Percentiles rank a stretch among this genome's conserved stretches.
These are phyloP conservation scores for Platyura marginata DNA, from an alignment of 1,140 invertebrate species.

Conservation along the genomic window DNA sequence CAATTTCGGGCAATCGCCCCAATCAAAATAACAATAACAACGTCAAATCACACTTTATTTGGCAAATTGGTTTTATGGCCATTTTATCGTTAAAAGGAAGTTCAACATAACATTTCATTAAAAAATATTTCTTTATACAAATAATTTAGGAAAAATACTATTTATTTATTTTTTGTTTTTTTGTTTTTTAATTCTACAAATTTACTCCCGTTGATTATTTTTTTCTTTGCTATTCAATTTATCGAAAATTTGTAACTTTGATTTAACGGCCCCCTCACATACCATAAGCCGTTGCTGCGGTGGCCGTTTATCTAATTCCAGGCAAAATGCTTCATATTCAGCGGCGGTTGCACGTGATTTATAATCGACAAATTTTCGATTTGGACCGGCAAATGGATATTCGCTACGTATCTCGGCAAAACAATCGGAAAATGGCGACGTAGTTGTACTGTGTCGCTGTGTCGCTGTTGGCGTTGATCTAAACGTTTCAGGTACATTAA, in stretches of 20 bases:
- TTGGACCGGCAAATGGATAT: conserved; percentile 7
- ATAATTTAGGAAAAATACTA: too few relatives aligned
- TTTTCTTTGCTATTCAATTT: conserved; percentile 33
- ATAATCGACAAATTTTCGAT: conserved; percentile 6
- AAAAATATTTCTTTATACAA: too few relatives aligned
- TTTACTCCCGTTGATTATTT: neutral
- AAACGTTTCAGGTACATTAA: neutral
- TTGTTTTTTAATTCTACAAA: neutral
- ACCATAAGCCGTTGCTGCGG: conserved; percentile 40
- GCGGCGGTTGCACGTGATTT: conserved; percentile 11
- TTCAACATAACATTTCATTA: too few relatives aligned
- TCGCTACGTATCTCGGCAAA: conserved; percentile 1
- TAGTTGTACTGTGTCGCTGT: conserved; percentile 9
- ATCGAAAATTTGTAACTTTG: conserved; percentile 70
- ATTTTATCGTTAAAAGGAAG: too few relatives aligned
- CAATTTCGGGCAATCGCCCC: too few relatives aligned
- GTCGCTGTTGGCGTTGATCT: conserved; percentile 7
- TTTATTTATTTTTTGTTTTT: neutral
- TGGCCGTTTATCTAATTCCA: conserved; percentile 20
- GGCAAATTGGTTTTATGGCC: too few relatives aligned
- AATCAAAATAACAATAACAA: too few relatives aligned
- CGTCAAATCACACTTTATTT: too few relatives aligned
- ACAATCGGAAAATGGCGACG: conserved; percentile 1
- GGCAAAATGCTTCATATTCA: conserved; percentile 19
- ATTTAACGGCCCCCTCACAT: conserved; percentile 65